Base-by-base conservation (phyloP, 2,113 vertebrate genomes). In the Rhadina sibilatrix region DNA sequence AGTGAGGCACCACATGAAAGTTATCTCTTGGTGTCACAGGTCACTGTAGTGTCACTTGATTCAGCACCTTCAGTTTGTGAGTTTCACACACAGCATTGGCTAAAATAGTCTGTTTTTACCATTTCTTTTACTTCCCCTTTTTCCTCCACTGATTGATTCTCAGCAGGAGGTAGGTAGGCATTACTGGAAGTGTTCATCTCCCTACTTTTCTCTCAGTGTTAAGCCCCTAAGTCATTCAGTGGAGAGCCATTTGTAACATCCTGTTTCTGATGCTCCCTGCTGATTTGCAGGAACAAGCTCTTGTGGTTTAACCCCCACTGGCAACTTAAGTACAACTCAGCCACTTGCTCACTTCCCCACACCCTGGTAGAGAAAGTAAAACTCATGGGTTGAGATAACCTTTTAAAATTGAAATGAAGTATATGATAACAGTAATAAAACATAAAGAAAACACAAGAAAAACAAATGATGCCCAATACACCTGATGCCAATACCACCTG, bases 341-440 rank as follows among this genome's bases (percentile, higher is more conserved):
- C 30, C 21, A 5, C 47, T 69, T 40, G n/a, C 35, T 69, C 31
- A 6, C 25, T 42, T 76, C 40, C 30, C 10, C 15, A 3, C 18
- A 28, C 27, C 12, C 12, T 49, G 15, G 25, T 3, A 49, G 42
- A 49, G 35, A 56, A 61, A 70, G 15, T 54, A 49, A 37, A 83
- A 68, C 10, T n/a, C 0, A 0, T 12, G n/a, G 18, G 17, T 42
- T 69, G 47, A 63, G 42, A 44, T 56, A 37, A 33, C 35, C 2
- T 9, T 63, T 77, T 49, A 49, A 42, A 77, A 28, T 37, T 56
- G 35, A 77, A 77, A 50, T 47, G 2, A 75, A 47, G 20, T 35
- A 3, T 52, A 44, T 57, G n/a, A 6, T 28, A 30, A 46, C 17
- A 57, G 52, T 38, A 65, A 28, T 59, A 37, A 37, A 66, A 31